phyloP scores from a whole-genome alignment of 30 jellyfish, hydroid and myxozoan species.

The Turritopsis rubra region DNA sequence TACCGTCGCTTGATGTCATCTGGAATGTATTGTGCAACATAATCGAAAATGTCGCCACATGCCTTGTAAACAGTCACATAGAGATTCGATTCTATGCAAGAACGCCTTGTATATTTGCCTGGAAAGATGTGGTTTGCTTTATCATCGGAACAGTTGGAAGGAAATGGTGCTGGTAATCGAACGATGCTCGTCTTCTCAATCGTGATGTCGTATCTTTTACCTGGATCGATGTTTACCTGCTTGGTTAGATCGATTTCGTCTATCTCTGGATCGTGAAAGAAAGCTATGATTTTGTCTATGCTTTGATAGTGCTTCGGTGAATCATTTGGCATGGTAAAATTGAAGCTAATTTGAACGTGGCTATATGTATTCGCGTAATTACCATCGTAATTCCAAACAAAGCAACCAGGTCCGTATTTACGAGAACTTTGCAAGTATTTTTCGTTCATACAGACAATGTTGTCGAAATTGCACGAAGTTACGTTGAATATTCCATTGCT shows the following conservation, averaged over 20 bases:
- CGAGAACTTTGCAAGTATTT: background rate
- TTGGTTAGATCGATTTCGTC: constrained; percentile 21
- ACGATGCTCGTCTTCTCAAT: constrained; percentile 21
- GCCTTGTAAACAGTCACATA: constrained; percentile 23
- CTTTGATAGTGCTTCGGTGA: too few species aligned
- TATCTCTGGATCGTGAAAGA: constrained; percentile 19
- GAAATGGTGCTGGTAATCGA: constrained; percentile 26
- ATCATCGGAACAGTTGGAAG: constrained; percentile 23
- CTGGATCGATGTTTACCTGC: constrained; percentile 13
- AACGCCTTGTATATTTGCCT: constrained; percentile 28
- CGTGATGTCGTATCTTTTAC: background rate
- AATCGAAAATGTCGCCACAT: constrained; percentile 34
- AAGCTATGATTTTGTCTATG: background rate
- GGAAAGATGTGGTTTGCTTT: constrained; percentile 20
- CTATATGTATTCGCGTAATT: constrained; percentile 25
- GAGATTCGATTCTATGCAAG: constrained; percentile 26
- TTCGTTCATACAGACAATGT: background rate
- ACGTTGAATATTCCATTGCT: constrained; percentile 27
- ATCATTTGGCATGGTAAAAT: background rate
- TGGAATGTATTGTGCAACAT: constrained; percentile 28
- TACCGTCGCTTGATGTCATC: constrained; percentile 19
- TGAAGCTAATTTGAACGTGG: constrained; percentile 27
- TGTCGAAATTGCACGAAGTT: constrained; percentile 30
- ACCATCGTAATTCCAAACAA: constrained; percentile 28
- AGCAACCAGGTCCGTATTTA: constrained; percentile 18